These are phyloP conservation scores for Nomada hirtipes DNA, from an alignment of 2,888 invertebrate genomes.

Conservation along the genomic window DNA sequence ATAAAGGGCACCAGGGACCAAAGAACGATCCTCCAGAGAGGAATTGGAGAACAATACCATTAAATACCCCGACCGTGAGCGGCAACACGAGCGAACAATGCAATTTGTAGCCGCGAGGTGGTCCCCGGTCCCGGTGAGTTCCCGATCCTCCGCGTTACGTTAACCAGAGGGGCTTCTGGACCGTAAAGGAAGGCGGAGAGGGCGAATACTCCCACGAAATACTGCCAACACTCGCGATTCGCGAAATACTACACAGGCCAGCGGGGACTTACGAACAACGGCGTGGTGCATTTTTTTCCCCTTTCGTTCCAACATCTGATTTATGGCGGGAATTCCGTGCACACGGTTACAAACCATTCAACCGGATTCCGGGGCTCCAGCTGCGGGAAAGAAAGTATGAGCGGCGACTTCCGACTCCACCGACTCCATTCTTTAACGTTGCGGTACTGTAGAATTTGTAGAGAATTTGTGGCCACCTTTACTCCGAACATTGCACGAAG, in stretches of 20 bases:
- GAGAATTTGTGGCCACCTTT: neutral
- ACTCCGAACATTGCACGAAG: no score
- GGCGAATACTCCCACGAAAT: constrained; percentile 68
- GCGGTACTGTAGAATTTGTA: no score
- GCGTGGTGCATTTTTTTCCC: constrained; percentile 68
- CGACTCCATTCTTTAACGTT: neutral
- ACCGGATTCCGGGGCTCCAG: constrained; percentile 61
- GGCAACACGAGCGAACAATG: constrained; percentile 77
- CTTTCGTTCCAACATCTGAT: constrained; percentile 66
- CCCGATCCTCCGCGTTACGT: constrained; percentile 60
- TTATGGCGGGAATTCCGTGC: constrained; percentile 72
- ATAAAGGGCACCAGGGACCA: neutral
- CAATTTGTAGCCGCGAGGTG: constrained; percentile 79
- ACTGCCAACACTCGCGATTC: constrained; percentile 71
- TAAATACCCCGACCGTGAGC: constrained; percentile 69
- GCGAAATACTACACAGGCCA: constrained; percentile 74
- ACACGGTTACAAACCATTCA: constrained; percentile 65
- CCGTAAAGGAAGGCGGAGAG: constrained; percentile 3
- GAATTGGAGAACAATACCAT: constrained; percentile 59
- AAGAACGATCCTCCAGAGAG: neutral
- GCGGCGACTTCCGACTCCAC: constrained; percentile 49
- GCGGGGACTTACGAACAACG: constrained; percentile 69
- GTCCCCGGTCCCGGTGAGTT: constrained; percentile 50
- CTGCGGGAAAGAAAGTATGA: constrained; percentile 46
- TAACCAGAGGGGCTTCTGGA: constrained; percentile 39